phyloP scores from a whole-genome alignment of 2,797 vertebrate species.

The Paguma larvata region DNA sequence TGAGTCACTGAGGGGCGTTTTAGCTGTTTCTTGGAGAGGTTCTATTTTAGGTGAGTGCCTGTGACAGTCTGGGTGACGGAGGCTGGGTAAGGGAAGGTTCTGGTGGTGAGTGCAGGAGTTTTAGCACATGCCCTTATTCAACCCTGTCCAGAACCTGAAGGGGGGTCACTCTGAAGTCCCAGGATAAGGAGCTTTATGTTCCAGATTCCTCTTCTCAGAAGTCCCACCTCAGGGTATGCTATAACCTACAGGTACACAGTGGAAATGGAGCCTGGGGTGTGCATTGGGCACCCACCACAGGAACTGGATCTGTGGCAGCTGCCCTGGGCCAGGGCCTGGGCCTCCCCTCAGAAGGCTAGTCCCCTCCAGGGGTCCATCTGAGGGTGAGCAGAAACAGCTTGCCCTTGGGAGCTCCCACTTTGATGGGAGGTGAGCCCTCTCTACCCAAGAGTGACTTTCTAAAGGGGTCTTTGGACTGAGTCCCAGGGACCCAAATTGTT shows the following conservation, averaged over 20 bases:
- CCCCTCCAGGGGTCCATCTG: not conserved
- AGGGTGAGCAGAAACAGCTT: not conserved
- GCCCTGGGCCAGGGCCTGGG: not conserved
- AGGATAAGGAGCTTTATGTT: not conserved
- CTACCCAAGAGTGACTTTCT: not conserved
- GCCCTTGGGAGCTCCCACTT: not conserved
- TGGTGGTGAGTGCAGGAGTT: not conserved
- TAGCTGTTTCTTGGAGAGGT: conserved; percentile 69
- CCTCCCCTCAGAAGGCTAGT: not conserved
- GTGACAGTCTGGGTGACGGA: conserved; percentile 44
- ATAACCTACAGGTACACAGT: not conserved
- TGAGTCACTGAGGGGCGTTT: conserved; percentile 77
- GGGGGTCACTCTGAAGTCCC: conserved; percentile 24
- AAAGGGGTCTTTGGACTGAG: not conserved
- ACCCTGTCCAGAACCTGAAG: not conserved
- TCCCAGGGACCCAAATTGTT: not conserved
- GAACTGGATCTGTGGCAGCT: not conserved
- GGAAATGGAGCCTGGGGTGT: not conserved
- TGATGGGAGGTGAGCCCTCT: not conserved
- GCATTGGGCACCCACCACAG: not conserved
- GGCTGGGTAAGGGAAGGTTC: conserved; percentile 40
- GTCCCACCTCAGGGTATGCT: not conserved
- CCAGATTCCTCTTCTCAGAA: not conserved
- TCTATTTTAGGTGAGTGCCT: conserved; percentile 79
- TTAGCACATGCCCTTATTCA: conserved; percentile 38